Conservation (phyloP, 2,113 vertebrate species). For the Apodemus speciosus region DNA sequence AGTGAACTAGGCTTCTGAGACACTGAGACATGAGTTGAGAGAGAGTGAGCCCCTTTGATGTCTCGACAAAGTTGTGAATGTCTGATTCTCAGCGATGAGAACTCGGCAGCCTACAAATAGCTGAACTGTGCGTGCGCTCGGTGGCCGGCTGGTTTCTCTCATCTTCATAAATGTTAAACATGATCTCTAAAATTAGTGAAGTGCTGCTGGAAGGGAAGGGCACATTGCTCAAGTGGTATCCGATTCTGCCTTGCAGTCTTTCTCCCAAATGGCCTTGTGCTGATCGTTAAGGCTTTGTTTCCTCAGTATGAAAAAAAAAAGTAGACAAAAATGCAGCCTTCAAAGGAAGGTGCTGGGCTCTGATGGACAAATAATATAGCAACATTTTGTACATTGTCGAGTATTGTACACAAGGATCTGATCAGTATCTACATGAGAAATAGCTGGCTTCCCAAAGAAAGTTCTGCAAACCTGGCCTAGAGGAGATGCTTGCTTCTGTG, state of each 20-base stretch:
- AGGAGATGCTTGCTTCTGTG: not conserved
- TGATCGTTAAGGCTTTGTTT: constrained; percentile 3
- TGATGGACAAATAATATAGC: not conserved
- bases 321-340: not conserved
- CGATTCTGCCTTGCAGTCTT: not conserved
- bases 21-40: too few relatives aligned
- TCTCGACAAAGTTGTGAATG: not conserved
- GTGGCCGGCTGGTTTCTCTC: not conserved
- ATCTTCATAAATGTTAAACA: constrained; percentile 28
- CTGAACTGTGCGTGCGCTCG: not conserved
- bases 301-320: constrained; percentile 24
- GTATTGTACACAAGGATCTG: not conserved
- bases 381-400: not conserved
- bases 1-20: not conserved
- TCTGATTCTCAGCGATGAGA: not conserved
- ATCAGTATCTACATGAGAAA: not conserved
- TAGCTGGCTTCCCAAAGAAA: not conserved
- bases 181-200: not conserved
- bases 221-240: not conserved
- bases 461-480: constrained; percentile 18
- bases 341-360: not conserved
- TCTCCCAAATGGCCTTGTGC: not conserved
- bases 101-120: not conserved
- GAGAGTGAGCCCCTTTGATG: not conserved
- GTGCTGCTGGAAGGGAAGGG: not conserved